These are phyloP conservation scores for Strix aluco DNA, from an alignment of 2,113 vertebrate genomes.

Conservation along the genomic window DNA sequence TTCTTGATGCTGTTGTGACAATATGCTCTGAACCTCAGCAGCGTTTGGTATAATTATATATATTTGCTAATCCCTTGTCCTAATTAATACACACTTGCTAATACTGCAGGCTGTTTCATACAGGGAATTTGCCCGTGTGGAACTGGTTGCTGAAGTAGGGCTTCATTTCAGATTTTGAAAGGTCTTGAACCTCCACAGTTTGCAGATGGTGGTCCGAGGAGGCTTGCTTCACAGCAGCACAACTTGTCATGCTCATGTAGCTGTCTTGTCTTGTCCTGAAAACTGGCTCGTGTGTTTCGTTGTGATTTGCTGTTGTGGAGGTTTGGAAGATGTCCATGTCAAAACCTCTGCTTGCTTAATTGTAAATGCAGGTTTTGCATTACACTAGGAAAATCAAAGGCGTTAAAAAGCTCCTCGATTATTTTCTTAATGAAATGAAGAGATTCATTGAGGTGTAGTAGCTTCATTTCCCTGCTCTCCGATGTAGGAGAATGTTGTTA, in stretches of 20 bases:
- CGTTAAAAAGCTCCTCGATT: neutral
- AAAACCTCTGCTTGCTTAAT: neutral
- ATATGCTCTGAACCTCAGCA: neutral
- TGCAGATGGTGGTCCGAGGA: neutral
- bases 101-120: neutral
- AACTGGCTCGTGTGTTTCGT: neutral
- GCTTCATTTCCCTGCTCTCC: neutral
- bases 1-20: neutral
- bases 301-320: neutral
- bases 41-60: neutral
- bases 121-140: neutral
- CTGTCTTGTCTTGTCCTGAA: neutral
- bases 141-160: neutral
- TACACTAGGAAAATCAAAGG: neutral
- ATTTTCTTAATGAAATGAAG: neutral
- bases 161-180: neutral
- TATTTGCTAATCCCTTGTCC: neutral
- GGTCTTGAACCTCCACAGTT: rapidly evolving
- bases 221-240: neutral
- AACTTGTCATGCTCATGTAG: rapidly evolving
- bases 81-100: neutral
- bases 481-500: neutral
- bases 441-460: neutral
- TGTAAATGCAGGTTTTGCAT: neutral
- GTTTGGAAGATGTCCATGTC: neutral